Evolutionary conservation across 2,113 vertebrate species (phyloP), one percentile per base, ranked within the genome.

Genomic region (Pungitius pungitius): DNA sequence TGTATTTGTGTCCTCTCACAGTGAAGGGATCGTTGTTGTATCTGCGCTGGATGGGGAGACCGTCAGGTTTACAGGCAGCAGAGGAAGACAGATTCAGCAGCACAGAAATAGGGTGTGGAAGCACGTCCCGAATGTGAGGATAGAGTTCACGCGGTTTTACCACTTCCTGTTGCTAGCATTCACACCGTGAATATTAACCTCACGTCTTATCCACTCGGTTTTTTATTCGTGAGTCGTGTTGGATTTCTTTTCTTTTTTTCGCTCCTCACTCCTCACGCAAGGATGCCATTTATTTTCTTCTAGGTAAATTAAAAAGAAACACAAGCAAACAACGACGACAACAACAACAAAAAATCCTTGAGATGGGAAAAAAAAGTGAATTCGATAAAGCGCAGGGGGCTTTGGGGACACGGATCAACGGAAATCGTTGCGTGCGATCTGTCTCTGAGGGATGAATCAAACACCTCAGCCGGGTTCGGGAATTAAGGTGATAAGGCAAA

Each of bases 401-500:
- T 69, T 82, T 72, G 76, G 81, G 43, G 64, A 68, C 66, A 76
- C 64, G 78, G 51, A 75, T 87, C 73, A 73, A 61, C 76, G 77
- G 57, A 68, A 78, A 76, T 87, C 77, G 77, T 74, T 45, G n/a
- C 24, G 69, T 81, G 73, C 37, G 42, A 87, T 85, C 79, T 71
- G 58, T 75, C 78, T 81, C 70, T n/a, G 45, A 63, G 73, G 63
- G 65, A 77, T 62, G 70, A 83, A 78, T 82, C 80, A 70, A 84
- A 87, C 83, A 82, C 71, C 81, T 82, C 73, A 51, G 76, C 61
- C 27, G 73, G 61, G 69, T 81, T 79, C 54, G 71, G 80, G 78
- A 85, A 84, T 84, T 75, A 81, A 76, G 71, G 62, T 33, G 78
- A 86, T 84, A 83, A 86, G 69, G 47, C 65, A 49, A 77, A 77